Base-by-base conservation (phyloP, 2,113 vertebrate genomes). In the Sorex fumeus region DNA sequence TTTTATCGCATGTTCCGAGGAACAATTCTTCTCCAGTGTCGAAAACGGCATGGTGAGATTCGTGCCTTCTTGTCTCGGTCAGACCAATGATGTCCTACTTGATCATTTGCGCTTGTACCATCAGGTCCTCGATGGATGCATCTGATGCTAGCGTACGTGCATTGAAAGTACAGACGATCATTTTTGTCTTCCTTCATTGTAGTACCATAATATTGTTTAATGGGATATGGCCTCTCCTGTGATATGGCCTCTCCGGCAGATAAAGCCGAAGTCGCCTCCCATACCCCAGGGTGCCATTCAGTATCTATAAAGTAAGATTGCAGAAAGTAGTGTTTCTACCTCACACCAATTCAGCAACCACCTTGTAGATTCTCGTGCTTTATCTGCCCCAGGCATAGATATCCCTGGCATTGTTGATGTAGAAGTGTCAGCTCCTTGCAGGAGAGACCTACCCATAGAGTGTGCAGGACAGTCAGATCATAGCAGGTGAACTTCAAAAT, bases 321-420 rank as follows among this genome's bases (percentile, higher is more conserved):
- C 77, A 72, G 19, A 82, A 88, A 84, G 8, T 50, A 40, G 30
- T 10, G n/a, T 86, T 87, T 94, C 32, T 57, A 77, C n/a, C 40
- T 76, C 34, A 77, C 5, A 13, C 8, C 19, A 66, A 1, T 34
- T 21, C 43, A 77, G 45, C 3, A 2, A 36, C 36, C 80, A 25
- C 36, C 34, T 91, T 90, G 32, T 28, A 47, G 45, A 87, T 32
- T 71, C 60, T 76, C 15, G n/a, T 32, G 8, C 18, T 34, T 18
- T 47, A 7, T 30, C 47, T 50, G 12, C 32, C 21, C 27, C 34
- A 87, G 70, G 28, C 5, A 28, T 8, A 79, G 15, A 3, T 7
- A 71, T 72, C 67, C 28, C n/a, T 77, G 45, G 16, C 4, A n/a
- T 45, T 45, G 66, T 0, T 27, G 10, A 57, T 43, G 3, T 85